Conservation (phyloP, 1,140 invertebrate genomes). For the Telenomus remus region DNA sequence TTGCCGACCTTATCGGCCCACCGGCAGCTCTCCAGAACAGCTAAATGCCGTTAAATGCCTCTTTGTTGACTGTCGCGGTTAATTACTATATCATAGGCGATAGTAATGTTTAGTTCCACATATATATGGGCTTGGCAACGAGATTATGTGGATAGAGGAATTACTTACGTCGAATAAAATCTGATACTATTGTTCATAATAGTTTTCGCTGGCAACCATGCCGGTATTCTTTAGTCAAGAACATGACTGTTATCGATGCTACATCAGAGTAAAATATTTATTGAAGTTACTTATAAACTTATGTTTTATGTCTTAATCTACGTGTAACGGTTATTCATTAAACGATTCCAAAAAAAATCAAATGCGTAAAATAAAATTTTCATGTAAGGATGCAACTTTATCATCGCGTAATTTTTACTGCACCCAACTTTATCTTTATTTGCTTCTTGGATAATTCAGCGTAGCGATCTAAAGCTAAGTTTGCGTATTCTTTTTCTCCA, state of each 20-base stretch:
- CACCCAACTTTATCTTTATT: constrained; percentile 8
- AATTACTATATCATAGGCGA: constrained; percentile 63
- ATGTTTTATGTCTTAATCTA: too few species aligned
- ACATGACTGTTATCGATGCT: background rate
- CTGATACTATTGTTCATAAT: constrained; percentile 49
- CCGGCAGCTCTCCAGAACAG: constrained; percentile 55
- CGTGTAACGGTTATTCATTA: too few species aligned
- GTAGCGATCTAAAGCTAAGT: too few species aligned
- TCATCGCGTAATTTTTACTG: constrained; percentile 24
- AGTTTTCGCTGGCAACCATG: constrained; percentile 1
- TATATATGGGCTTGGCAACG: constrained; percentile 30
- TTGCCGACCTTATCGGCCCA: constrained; percentile 68
- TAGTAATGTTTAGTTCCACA: constrained; percentile 53
- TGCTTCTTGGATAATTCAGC: too few species aligned
- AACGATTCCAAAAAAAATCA: too few species aligned
- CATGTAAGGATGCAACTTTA: too few species aligned
- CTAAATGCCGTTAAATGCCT: constrained; percentile 70
- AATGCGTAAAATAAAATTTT: too few species aligned
- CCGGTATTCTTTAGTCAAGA: background rate
- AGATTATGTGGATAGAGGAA: constrained; percentile 40
- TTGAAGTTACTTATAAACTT: too few species aligned
- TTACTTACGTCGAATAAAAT: constrained; percentile 54
- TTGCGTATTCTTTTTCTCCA: constrained; percentile 9
- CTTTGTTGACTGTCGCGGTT: constrained; percentile 70
- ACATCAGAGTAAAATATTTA: too few species aligned